phyloP scores from a whole-genome alignment of 2,888 invertebrate species.

The Drosophila lutescens region DNA sequence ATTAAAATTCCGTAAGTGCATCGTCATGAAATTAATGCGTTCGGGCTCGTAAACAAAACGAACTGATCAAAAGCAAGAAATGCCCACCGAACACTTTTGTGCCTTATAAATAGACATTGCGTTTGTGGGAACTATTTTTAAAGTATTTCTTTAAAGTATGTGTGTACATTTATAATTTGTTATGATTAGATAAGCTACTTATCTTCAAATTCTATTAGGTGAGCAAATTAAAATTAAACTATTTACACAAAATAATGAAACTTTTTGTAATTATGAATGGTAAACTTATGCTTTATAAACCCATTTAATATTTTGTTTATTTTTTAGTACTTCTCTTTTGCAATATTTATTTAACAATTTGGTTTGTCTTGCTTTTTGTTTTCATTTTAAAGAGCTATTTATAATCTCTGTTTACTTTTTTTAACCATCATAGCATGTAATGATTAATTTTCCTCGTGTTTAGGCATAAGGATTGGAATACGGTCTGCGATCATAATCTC shows the following conservation, averaged over 20 bases:
- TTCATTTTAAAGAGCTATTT: too few species aligned
- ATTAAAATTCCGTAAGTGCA: constrained; percentile 38
- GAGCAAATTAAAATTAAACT: too few species aligned
- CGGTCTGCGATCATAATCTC: not conserved
- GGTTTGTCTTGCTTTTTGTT: not conserved
- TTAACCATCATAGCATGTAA: too few species aligned
- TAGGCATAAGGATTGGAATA: not conserved
- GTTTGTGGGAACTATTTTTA: constrained; percentile 37
- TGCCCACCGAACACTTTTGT: constrained; percentile 8
- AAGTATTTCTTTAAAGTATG: not conserved
- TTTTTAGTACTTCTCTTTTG: not conserved
- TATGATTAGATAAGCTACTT: constrained; percentile 21
- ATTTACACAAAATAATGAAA: not conserved
- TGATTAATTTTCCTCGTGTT: not conserved
- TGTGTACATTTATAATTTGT: not conserved
- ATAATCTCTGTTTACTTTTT: too few species aligned
- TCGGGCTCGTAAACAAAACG: not conserved
- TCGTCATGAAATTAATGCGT: constrained; percentile 21
- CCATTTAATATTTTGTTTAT: not conserved
- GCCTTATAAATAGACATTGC: constrained; percentile 54
- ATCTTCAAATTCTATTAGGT: constrained; percentile 1
- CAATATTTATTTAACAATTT: not conserved
- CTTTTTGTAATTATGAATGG: not conserved
- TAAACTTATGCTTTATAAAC: too few species aligned
- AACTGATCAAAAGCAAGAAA: constrained; percentile 11